Evolutionary conservation across 2,113 vertebrate species (phyloP).

Genomic region (Hucho hucho): DNA sequence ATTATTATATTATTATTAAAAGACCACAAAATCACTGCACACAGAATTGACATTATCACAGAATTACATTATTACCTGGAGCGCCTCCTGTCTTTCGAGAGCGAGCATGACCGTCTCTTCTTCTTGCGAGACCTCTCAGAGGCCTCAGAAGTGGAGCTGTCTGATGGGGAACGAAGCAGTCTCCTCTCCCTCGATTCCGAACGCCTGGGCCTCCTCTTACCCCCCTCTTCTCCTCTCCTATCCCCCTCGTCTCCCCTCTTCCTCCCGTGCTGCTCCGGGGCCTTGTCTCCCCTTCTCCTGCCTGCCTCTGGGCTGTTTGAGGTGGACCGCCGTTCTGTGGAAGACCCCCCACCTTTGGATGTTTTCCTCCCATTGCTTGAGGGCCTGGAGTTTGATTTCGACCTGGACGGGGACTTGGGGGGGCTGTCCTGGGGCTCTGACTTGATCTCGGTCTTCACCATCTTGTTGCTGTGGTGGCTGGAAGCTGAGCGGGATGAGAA

Average conservation of each 20-base stretch:
- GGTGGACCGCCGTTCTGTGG: conserved; percentile 67
- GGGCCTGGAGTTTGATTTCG: conserved; percentile 41
- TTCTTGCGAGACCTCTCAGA: conserved; percentile 68
- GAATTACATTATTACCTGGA: conserved; percentile 47
- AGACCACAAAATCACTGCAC: neutral
- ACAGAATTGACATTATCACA: neutral
- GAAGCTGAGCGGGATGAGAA: conserved; percentile 69
- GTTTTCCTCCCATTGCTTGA: conserved; percentile 26
- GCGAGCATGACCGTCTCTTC: conserved; percentile 42
- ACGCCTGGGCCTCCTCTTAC: conserved; percentile 62
- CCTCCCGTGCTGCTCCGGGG: conserved; percentile 2
- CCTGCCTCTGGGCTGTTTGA: conserved; percentile 73
- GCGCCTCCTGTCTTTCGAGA: conserved; percentile 48
- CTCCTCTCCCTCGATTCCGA: conserved; percentile 71
- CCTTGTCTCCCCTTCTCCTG: conserved; percentile 20
- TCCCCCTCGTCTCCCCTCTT: conserved; percentile 43
- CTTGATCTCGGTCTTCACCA: conserved; percentile 66
- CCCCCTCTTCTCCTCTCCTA: conserved; percentile 24
- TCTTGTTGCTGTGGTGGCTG: conserved; percentile 64
- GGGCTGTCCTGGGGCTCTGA: conserved; percentile 63
- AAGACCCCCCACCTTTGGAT: conserved; percentile 56
- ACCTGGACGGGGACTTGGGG: conserved; percentile 64
- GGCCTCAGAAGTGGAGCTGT: conserved; percentile 70
- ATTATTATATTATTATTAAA: neutral
- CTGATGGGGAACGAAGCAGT: conserved; percentile 68